Percentiles rank a stretch among this genome's conserved stretches.
Evolutionary conservation across 2,113 vertebrate genomes (phyloP).

Genomic region (Esox niger): DNA sequence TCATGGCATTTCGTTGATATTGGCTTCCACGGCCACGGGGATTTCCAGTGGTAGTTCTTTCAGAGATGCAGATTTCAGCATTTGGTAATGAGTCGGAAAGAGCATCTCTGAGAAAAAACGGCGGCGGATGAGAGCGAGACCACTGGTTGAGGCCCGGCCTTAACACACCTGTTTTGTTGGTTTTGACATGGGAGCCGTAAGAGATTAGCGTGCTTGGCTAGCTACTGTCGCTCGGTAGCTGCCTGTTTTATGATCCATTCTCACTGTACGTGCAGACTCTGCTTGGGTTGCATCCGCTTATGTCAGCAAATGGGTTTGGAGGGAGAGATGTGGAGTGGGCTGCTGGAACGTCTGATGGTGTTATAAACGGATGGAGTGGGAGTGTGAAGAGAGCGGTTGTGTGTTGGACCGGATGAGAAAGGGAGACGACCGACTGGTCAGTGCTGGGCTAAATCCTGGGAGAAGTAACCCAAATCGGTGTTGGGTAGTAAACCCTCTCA

Average conservation of each 20-base stretch:
- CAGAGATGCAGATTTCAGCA: background rate
- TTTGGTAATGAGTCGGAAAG: background rate
- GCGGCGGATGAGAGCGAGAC: background rate
- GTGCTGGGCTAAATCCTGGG: constrained; percentile 13
- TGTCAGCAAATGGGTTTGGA: background rate
- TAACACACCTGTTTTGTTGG: background rate
- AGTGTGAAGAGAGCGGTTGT: no score
- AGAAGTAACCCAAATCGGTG: constrained; percentile 2
- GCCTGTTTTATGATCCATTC: background rate
- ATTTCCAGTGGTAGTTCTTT: background rate
- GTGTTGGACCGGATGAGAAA: background rate
- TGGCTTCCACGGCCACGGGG: no score
- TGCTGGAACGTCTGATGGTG: background rate
- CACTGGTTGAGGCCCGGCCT: background rate
- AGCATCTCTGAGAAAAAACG: no score
- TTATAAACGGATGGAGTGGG: no score
- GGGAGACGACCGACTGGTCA: background rate
- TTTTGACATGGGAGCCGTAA: background rate
- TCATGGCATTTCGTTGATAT: no score
- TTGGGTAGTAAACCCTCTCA: constrained; percentile 19
- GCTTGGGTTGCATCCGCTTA: background rate
- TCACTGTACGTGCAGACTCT: background rate
- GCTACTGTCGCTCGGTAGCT: no score
- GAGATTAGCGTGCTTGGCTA: background rate
- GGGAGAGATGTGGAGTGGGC: background rate